Evolutionary conservation across 1,140 invertebrate genomes (phyloP).

Genomic region (Apis dorsata): DNA sequence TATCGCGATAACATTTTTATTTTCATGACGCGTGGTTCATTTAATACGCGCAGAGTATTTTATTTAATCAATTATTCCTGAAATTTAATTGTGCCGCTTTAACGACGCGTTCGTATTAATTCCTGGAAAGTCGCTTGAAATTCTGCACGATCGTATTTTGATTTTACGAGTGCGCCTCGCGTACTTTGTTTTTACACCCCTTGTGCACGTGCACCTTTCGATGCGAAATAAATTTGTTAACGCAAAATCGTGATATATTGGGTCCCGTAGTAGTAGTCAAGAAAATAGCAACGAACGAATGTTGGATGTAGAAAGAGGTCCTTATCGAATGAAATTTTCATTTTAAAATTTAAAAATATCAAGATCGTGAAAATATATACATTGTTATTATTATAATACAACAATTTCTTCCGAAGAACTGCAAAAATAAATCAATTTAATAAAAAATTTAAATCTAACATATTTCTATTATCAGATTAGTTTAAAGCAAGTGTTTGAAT

Average conservation of each 20-base stretch:
- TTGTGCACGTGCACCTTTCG: neutral
- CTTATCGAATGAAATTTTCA: too few relatives aligned
- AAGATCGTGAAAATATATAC: too few relatives aligned
- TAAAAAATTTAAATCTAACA: too few relatives aligned
- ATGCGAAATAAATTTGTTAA: constrained; percentile 22
- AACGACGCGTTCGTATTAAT: constrained; percentile 31
- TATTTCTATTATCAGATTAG: too few relatives aligned
- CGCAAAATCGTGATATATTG: constrained; percentile 18
- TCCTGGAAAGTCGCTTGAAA: constrained; percentile 12
- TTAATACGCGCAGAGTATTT: neutral
- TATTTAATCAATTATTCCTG: constrained; percentile 27
- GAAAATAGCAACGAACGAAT: neutral
- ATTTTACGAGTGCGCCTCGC: constrained; percentile 20
- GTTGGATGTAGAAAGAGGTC: neutral
- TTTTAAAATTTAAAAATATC: too few relatives aligned
- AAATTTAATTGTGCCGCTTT: constrained; percentile 31
- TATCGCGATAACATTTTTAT: neutral
- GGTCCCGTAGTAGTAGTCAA: neutral
- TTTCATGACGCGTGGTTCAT: neutral
- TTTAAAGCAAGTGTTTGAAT: too few relatives aligned
- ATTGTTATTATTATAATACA: too few relatives aligned
- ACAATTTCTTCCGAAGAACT: too few relatives aligned
- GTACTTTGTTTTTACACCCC: constrained; percentile 1
- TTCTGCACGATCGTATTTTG: constrained; percentile 2
- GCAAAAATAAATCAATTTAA: too few relatives aligned